phyloP scores from a whole-genome alignment of 1,140 invertebrate species.

The Hyles euphorbiae region DNA sequence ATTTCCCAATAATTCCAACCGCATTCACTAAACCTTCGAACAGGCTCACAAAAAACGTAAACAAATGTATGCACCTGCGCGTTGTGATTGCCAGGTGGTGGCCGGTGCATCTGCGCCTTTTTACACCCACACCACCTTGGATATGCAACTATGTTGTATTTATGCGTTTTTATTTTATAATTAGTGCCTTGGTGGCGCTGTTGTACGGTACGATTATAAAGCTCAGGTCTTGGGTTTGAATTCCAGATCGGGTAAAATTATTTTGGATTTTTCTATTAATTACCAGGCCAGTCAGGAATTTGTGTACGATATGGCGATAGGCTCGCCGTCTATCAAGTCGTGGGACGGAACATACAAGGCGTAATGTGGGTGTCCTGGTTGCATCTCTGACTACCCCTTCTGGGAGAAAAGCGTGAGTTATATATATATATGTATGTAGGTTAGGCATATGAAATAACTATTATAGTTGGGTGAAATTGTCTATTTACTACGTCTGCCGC shows the following conservation, averaged over 20 bases:
- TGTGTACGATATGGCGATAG: too few species aligned
- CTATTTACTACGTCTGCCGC: too few species aligned
- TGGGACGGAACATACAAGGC: neutral
- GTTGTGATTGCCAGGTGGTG: slow-evolving; percentile 38
- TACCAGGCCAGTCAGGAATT: too few species aligned
- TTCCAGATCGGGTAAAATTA: too few species aligned
- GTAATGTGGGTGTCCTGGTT: too few species aligned
- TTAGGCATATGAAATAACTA: too few species aligned
- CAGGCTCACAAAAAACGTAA: slow-evolving; percentile 28
- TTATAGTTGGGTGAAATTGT: too few species aligned
- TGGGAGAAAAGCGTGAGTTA: neutral
- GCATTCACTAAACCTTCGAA: neutral
- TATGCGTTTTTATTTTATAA: neutral
- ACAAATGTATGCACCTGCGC: slow-evolving; percentile 35
- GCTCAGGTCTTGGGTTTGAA: too few species aligned
- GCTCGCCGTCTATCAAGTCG: neutral
- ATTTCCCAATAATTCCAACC: too few species aligned
- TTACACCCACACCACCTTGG: neutral
- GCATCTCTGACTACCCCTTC: neutral
- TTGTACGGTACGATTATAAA: too few species aligned
- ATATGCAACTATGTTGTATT: slow-evolving; percentile 2
- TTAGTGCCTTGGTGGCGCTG: neutral
- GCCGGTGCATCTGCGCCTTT: slow-evolving; percentile 20
- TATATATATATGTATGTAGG: too few species aligned
- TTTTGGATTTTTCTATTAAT: too few species aligned